Conservation (phyloP, 2,797 vertebrate species). For the Neosilurus mollespiculum region DNA sequence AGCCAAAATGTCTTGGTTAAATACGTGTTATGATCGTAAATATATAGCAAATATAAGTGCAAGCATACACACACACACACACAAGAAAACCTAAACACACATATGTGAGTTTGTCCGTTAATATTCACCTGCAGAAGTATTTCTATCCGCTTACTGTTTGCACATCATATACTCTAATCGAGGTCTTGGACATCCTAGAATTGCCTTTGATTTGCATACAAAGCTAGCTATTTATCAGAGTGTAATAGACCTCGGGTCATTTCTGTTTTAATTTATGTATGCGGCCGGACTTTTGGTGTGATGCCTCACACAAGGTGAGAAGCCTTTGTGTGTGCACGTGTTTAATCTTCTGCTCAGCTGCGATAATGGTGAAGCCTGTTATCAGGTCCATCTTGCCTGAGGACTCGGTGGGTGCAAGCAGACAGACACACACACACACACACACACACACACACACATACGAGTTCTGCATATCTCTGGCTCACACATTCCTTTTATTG, state of each 20-base stretch:
- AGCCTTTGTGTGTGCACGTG: slow-evolving; percentile 57
- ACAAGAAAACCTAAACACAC: background rate
- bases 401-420: slow-evolving; percentile 67
- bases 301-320: slow-evolving; percentile 33
- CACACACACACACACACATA: slow-evolving; percentile 11
- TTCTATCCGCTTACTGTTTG: background rate
- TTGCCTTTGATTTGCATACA: background rate
- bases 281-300: slow-evolving; percentile 5
- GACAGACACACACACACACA: slow-evolving; percentile 52
- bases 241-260: background rate
- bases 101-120: background rate
- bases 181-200: background rate
- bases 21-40: too few relatives aligned
- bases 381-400: slow-evolving; percentile 76
- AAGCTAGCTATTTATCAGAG: background rate
- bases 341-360: slow-evolving; percentile 75
- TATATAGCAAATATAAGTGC: too few relatives aligned
- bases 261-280: slow-evolving; percentile 14
- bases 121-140: background rate
- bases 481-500: slow-evolving; percentile 72
- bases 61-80: background rate
- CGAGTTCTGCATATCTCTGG: slow-evolving; percentile 77
- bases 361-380: slow-evolving; percentile 73
- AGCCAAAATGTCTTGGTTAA: too few relatives aligned
- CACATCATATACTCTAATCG: background rate